These are phyloP conservation scores for Bradypus variegatus DNA, from an alignment of 2,797 vertebrate species.

Conservation along the genomic window DNA sequence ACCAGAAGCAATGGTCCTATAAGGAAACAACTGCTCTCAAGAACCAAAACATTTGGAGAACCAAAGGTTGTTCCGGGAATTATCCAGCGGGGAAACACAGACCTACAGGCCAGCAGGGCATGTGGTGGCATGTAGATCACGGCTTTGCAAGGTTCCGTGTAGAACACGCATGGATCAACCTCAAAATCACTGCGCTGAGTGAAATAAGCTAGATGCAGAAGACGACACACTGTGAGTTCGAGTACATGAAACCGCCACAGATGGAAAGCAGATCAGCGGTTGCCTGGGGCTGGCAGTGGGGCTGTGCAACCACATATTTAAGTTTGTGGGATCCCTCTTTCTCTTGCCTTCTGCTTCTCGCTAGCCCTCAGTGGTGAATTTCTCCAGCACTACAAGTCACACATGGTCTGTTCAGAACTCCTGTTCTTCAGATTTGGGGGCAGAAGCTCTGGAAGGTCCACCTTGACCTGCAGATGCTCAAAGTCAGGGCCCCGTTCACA, in stretches of 20 bases:
- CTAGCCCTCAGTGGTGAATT: too few species aligned
- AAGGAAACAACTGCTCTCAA: neutral
- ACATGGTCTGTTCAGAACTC: neutral
- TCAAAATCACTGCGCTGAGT: neutral
- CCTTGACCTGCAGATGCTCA: too few species aligned
- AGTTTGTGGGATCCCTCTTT: neutral
- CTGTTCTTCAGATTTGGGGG: neutral
- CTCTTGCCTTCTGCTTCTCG: neutral
- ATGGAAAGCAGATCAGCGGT: too few species aligned
- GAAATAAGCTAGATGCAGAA: neutral
- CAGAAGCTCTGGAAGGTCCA: too few species aligned
- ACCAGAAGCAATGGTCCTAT: neutral
- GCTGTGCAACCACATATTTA: rapidly evolving
- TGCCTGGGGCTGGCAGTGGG: too few species aligned
- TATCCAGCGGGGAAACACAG: neutral
- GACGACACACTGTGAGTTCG: neutral
- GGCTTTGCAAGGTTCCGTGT: too few species aligned
- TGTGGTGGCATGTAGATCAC: rapidly evolving
- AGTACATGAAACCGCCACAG: too few species aligned
- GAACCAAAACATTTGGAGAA: neutral
- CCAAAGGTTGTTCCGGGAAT: neutral
- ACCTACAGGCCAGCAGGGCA: rapidly evolving
- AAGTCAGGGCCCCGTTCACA: too few species aligned
- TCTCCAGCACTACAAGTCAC: rapidly evolving
- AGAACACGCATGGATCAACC: neutral